Conservation (phyloP, 2,888 invertebrate genomes). For the Eurytoma californica region DNA sequence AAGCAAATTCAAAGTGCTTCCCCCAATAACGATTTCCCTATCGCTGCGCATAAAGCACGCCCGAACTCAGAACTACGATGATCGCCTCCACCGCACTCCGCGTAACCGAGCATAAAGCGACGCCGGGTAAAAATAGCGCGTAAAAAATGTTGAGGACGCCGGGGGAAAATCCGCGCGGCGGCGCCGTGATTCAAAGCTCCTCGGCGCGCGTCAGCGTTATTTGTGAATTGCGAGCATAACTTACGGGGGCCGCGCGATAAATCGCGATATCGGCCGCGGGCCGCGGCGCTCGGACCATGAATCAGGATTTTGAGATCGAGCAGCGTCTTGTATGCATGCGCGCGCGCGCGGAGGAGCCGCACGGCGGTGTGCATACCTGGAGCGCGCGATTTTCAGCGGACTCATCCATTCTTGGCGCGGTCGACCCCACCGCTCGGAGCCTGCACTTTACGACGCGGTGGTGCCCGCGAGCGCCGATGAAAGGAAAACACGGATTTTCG, state of each 20-base stretch:
- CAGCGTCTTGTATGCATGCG: slow-evolving; percentile 51
- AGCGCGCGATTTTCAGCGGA: slow-evolving; percentile 1
- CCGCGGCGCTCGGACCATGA: slow-evolving; percentile 60
- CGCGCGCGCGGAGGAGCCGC: neutral
- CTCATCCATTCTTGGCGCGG: slow-evolving; percentile 24
- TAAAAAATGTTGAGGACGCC: neutral
- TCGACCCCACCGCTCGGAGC: slow-evolving; percentile 9
- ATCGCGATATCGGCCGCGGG: slow-evolving; percentile 62
- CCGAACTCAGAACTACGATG: too few relatives aligned
- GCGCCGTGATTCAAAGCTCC: slow-evolving; percentile 56
- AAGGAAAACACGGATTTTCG: slow-evolving; percentile 28
- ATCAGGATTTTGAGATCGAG: slow-evolving; percentile 67
- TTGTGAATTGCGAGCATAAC: slow-evolving; percentile 58
- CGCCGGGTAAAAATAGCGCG: too few relatives aligned
- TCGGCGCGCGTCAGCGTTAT: slow-evolving; percentile 41
- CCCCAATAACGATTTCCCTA: too few relatives aligned
- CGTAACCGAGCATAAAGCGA: too few relatives aligned
- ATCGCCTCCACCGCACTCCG: too few relatives aligned
- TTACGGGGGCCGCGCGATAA: slow-evolving; percentile 64
- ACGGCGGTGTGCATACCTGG: neutral
- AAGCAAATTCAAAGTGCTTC: too few relatives aligned
- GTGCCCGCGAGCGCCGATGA: slow-evolving; percentile 5
- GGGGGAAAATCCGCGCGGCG: too few relatives aligned
- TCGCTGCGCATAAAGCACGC: too few relatives aligned
- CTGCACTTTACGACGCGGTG: slow-evolving; percentile 17